Conservation (phyloP, 1,140 invertebrate genomes). For the Meloidogyne floridensis region DNA sequence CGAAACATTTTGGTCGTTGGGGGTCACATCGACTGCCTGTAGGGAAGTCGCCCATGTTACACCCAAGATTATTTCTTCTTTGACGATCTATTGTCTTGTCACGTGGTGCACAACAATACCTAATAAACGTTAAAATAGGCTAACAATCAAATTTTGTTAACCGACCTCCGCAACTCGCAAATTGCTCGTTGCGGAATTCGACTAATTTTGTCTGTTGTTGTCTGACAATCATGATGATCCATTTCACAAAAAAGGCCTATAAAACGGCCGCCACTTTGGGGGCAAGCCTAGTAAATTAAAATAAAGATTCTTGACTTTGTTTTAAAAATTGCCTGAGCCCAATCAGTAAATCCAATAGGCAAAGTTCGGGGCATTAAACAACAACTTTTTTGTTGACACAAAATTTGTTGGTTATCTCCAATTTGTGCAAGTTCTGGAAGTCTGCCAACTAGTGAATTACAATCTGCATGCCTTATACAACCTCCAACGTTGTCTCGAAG, state of each 20-base stretch:
- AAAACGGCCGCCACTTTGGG: slow-evolving; percentile 10
- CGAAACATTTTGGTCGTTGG: slow-evolving; percentile 13
- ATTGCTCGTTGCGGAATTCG: neutral
- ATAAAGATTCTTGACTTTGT: neutral
- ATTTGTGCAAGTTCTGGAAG: neutral
- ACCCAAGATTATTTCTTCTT: slow-evolving; percentile 9
- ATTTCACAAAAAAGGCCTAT: slow-evolving; percentile 5
- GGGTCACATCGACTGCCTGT: slow-evolving; percentile 19
- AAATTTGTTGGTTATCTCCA: slow-evolving; percentile 15
- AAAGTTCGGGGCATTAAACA: slow-evolving; percentile 21
- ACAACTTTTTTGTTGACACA: slow-evolving; percentile 14
- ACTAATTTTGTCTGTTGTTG: neutral
- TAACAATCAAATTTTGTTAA: neutral
- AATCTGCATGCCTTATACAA: slow-evolving; percentile 16
- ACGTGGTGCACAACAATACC: slow-evolving; percentile 17
- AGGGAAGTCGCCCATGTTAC: slow-evolving; percentile 14
- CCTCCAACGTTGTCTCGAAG: neutral
- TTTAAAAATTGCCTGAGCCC: slow-evolving; percentile 8
- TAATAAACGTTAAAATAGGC: neutral
- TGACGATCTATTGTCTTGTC: neutral
- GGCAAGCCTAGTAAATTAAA: neutral
- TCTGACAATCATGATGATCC: slow-evolving; percentile 4
- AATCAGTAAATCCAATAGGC: slow-evolving; percentile 21
- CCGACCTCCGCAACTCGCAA: neutral
- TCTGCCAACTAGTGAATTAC: slow-evolving; percentile 21